Evolutionary conservation across 2,797 vertebrate genomes (phyloP).

Genomic region (Anabas testudineus): DNA sequence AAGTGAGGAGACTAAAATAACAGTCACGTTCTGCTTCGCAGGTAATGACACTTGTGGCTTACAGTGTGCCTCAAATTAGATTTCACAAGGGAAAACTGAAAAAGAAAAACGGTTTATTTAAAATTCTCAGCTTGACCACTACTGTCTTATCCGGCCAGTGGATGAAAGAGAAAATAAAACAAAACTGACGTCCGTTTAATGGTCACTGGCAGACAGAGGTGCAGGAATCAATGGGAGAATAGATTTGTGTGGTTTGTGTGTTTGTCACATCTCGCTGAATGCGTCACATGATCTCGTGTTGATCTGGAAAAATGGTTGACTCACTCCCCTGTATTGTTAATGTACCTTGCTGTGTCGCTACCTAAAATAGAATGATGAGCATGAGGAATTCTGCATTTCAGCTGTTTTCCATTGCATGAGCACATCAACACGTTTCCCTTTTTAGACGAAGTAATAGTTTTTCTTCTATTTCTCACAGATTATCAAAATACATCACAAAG

Average conservation of each 20-base stretch:
- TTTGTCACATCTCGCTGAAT: conserved; percentile 55
- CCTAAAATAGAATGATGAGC: conserved; percentile 76
- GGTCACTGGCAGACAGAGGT: conserved; percentile 45
- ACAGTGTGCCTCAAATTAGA: conserved; percentile 68
- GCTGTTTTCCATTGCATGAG: conserved; percentile 61
- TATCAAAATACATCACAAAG: not conserved
- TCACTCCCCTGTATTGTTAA: conserved; percentile 63
- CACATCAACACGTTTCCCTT: conserved; percentile 45
- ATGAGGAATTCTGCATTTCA: conserved; percentile 70
- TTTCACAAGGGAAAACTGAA: conserved; percentile 62
- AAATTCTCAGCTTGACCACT: conserved; percentile 52
- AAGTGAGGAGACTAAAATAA: conserved; percentile 68
- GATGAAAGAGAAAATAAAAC: conserved; percentile 63
- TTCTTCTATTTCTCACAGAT: conserved; percentile 9
- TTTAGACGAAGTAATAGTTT: conserved; percentile 5
- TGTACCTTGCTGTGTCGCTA: conserved; percentile 71
- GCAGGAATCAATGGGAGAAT: conserved; percentile 43
- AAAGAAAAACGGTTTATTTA: conserved; percentile 68
- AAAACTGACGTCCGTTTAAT: conserved; percentile 39
- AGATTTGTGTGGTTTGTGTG: conserved; percentile 52
- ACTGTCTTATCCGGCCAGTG: conserved; percentile 47
- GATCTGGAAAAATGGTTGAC: conserved; percentile 71
- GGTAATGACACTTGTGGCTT: conserved; percentile 65
- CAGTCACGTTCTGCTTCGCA: conserved; percentile 55
- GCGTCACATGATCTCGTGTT: conserved; percentile 52